Evolutionary conservation across 1,140 invertebrate species (phyloP), one percentile per base, ranked within the genome.

Genomic region (Neodiprion fabricii): DNA sequence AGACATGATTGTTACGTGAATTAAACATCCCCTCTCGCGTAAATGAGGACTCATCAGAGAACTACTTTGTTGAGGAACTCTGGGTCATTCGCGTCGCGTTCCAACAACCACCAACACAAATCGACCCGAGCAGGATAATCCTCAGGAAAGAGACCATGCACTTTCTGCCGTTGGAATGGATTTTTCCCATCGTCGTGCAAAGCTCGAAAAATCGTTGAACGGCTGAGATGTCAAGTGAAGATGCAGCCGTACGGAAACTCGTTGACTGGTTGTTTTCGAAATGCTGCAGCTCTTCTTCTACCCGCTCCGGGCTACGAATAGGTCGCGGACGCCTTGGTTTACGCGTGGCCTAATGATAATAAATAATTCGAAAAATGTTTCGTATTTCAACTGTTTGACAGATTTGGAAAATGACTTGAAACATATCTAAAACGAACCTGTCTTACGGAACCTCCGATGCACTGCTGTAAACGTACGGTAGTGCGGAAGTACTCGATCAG

Each of bases 1-100:
- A 78, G 9, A 72, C 49, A 70, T 79, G 78, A 40, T 48, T 74
- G 69, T 79, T 78, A 12, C 71, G 74, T 12, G 61, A 48, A 69
- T 79, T 79, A 67, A 80, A 74, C 4, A 77, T 67, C 21, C 70
- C 69, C 9, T 77, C 69, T 23, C 74, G 40, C 12, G 74, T 77
- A 67, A 77, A 77, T 14, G 65, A 17, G 9, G 68, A 40, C 47
- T 77, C 76, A 65, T 77, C 76, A 9, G 70, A 65, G 48, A 76
- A 77, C 70, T 76, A 68, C 17, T 40, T 5, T 17, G 9, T 11
- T 53, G 7, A 69, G 14, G 71, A 74, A 74, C 17, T 49, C 48
- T 40, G 28, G 69, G 7, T 74, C 14, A 11, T n/a, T 10, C 11
- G 49, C 47, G 48, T 48, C 11, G 3, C 23, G 17, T 9, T 74